phyloP scores from a whole-genome alignment of 2,888 invertebrate genomes.

The Myathropa florea region DNA sequence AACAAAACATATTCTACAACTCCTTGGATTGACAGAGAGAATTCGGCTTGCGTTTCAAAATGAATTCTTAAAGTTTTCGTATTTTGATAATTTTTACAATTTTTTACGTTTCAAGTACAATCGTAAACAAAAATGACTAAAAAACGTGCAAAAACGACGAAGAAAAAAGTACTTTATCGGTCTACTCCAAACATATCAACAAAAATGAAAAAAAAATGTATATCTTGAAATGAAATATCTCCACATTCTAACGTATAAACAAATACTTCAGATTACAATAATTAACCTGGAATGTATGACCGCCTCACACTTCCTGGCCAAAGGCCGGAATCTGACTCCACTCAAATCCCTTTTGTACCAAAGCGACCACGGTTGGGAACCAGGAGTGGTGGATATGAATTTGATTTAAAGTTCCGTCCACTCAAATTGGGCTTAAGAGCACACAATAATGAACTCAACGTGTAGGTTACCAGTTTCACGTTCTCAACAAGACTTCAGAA shows the following conservation, averaged over 20 bases:
- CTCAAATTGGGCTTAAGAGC: neutral
- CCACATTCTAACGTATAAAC: no score
- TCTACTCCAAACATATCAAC: no score
- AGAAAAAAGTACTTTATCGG: no score
- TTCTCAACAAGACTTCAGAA: neutral
- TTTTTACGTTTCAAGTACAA: neutral
- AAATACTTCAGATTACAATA: no score
- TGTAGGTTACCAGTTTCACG: neutral
- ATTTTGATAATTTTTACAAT: no score
- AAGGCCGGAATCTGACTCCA: neutral
- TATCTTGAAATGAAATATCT: neutral
- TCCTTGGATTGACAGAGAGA: no score
- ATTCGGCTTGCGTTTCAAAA: no score
- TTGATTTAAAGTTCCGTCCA: neutral
- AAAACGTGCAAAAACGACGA: no score
- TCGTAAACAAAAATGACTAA: no score
- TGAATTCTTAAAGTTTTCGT: no score
- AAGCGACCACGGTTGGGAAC: neutral
- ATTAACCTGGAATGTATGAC: neutral
- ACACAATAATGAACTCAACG: neutral
- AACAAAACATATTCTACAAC: no score
- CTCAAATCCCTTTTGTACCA: neutral
- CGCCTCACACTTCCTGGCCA: neutral
- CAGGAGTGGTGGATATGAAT: neutral
- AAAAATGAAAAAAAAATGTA: neutral